These are phyloP conservation scores for Fragum sueziense DNA, from an alignment of 2,888 invertebrate species.

Conservation along the genomic window DNA sequence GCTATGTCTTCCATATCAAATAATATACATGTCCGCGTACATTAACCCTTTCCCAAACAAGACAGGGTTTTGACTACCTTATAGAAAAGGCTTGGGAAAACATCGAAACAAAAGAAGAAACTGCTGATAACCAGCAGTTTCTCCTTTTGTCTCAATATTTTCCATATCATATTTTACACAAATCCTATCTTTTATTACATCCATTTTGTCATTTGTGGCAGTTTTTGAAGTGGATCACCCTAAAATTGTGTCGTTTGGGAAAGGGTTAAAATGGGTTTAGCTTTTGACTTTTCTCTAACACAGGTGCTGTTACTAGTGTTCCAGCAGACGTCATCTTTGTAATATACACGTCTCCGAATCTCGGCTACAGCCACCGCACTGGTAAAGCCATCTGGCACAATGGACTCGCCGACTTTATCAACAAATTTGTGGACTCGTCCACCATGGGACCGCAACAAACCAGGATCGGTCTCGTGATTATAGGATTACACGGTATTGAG, in stretches of 20 bases:
- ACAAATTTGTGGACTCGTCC: conserved; percentile 40
- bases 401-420: conserved; percentile 43
- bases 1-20: background rate
- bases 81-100: too few relatives aligned
- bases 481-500: conserved; percentile 48
- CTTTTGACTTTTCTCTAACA: too few relatives aligned
- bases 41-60: background rate
- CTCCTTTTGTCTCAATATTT: too few relatives aligned
- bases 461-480: conserved; percentile 54
- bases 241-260: too few relatives aligned
- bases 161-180: too few relatives aligned
- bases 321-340: conserved; percentile 50
- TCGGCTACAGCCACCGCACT: conserved; percentile 41
- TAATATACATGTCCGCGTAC: background rate
- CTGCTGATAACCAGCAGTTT: too few relatives aligned
- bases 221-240: too few relatives aligned
- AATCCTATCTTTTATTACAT: too few relatives aligned
- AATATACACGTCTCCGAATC: conserved; percentile 44
- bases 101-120: too few relatives aligned
- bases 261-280: too few relatives aligned
- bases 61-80: too few relatives aligned
- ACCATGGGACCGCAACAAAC: conserved; percentile 44
- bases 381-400: conserved; percentile 54
- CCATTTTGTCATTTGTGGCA: too few relatives aligned
- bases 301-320: background rate